Evolutionary conservation across 2,797 vertebrate genomes (phyloP).

Genomic region (Neostethus bicornis): DNA sequence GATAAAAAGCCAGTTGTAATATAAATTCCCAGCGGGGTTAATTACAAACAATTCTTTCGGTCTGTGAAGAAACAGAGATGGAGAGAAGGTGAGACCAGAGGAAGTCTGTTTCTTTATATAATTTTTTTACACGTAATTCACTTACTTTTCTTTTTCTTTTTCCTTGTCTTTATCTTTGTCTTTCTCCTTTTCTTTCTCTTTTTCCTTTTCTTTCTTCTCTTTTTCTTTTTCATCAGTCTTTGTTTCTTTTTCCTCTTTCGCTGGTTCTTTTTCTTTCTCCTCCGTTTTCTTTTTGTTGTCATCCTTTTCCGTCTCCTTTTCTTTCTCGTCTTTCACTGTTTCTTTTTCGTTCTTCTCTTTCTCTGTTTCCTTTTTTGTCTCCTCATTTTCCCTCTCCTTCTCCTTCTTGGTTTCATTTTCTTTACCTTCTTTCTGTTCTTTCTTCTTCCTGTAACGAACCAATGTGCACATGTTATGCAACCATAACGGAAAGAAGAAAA

Average conservation of each 20-base stretch:
- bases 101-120: too few relatives aligned
- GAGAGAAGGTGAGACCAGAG: too few relatives aligned
- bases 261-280: slow-evolving; percentile 68
- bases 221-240: slow-evolving; percentile 54
- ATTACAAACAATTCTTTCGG: slow-evolving; percentile 85
- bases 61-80: slow-evolving; percentile 53
- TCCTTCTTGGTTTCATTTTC: slow-evolving; percentile 59
- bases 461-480: neutral
- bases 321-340: slow-evolving; percentile 51
- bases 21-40: slow-evolving; percentile 89
- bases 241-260: slow-evolving; percentile 59
- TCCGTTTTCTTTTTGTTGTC: slow-evolving; percentile 73
- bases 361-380: slow-evolving; percentile 73
- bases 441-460: slow-evolving; percentile 55
- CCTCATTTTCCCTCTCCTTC: slow-evolving; percentile 59
- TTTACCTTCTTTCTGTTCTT: slow-evolving; percentile 55
- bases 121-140: neutral
- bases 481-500: neutral
- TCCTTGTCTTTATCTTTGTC: neutral
- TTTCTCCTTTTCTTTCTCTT: slow-evolving; percentile 45
- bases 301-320: slow-evolving; percentile 24
- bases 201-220: neutral
- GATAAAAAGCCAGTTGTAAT: slow-evolving; percentile 95
- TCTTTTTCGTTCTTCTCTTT: slow-evolving; percentile 54
- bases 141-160: slow-evolving; percentile 60